Percentiles rank a stretch among this genome's conserved stretches.
Conservation (phyloP, 2,888 invertebrate genomes). For the Ichneumoninae sp. region DNA sequence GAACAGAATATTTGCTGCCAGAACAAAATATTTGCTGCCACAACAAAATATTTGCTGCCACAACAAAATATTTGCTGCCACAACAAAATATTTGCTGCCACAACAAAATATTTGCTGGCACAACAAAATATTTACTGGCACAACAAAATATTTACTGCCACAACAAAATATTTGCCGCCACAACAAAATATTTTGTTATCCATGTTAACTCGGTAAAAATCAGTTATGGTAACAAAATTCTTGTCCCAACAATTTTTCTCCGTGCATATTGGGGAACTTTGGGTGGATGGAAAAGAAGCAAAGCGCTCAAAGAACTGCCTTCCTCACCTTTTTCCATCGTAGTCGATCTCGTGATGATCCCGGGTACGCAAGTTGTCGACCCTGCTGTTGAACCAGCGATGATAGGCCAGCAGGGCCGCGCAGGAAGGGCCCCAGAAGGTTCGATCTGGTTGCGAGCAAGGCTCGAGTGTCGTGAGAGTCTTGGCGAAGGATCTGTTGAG, state of each 20-base stretch:
- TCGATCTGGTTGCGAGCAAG: constrained; percentile 75
- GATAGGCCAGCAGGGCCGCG: constrained; percentile 81
- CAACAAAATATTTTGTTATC: no score
- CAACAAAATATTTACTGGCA: no score
- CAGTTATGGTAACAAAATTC: no score
- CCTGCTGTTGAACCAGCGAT: constrained; percentile 85
- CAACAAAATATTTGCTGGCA: no score
- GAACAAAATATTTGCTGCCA: no score
- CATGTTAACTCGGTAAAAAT: no score
- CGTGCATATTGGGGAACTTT: background rate
- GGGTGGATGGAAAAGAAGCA: background rate
- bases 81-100: no score
- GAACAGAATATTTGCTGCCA: no score
- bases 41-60: no score
- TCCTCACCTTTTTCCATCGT: constrained; percentile 80
- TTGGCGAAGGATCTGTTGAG: constrained; percentile 81
- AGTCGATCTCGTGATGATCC: constrained; percentile 75
- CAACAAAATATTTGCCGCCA: no score
- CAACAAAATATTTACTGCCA: no score
- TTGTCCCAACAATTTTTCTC: background rate
- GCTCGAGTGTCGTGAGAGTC: constrained; percentile 70
- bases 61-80: no score
- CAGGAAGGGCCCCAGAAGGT: constrained; percentile 83
- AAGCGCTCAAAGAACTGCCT: background rate
- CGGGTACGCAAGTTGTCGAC: constrained; percentile 76